Base-by-base conservation (phyloP, 2,888 invertebrate genomes). In the Ferdinandea cuprea region DNA sequence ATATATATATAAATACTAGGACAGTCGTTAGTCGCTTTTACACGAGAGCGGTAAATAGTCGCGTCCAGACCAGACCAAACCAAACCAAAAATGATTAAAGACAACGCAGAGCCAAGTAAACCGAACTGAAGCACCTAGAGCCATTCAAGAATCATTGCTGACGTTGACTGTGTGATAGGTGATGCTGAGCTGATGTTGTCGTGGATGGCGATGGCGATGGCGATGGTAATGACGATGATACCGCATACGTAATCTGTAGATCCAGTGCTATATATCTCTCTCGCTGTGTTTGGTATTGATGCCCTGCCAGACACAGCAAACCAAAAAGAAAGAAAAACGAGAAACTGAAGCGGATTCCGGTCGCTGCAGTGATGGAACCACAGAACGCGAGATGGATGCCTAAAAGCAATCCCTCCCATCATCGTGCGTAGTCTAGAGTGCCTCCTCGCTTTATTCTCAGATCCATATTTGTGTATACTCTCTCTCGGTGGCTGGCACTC, bases 201-300 rank as follows among this genome's bases (percentile, higher is more conserved):
- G 40, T 54, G 52, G 72, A 74, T 48, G 74, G 44, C 46, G 59
- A 81, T 76, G 76, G 72, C 54, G 76, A 66, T 54, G 54, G n/a
- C n/a, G n/a, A n/a, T n/a, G 74, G 44, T 54, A 65, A 81, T 76
- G 76, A 76, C 54, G 76, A 66, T 54, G 54, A 73, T 73, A 44
- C 63, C 69, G 56, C 63, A 69, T 48, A 56, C 76, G 76, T 76
- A 81, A 81, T 71, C 66, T 37, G 35, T 25, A 44, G 28, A 17
- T 32, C 32, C 25, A 59, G 42, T 19, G 13, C 42, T 65, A 35
- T 28, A 40, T 40, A 17, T n/a, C 19, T 52, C 9, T 40, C 48
- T 50, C n/a, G n/a, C 25, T 25, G 21, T 42, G 28, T 30, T 56
- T n/a, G 44, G 59, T 59, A 73, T 79, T 68, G 74, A 80, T 74